phyloP scores from a whole-genome alignment of 2,113 vertebrate genomes.

The Plotosus lineatus region DNA sequence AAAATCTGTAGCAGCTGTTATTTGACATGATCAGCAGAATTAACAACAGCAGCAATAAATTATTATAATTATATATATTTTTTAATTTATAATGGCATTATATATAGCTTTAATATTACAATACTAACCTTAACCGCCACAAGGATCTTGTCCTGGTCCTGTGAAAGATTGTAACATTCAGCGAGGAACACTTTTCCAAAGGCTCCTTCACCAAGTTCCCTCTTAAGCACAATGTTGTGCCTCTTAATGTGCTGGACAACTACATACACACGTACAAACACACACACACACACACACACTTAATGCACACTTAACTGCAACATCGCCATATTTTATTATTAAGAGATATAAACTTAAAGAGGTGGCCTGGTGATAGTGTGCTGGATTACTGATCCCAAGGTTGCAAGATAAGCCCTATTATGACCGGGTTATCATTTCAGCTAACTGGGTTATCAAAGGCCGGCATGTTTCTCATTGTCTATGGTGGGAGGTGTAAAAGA shows the following conservation, averaged over 20 bases:
- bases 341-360: background rate
- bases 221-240: slow-evolving; percentile 96
- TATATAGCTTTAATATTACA: slow-evolving; percentile 13
- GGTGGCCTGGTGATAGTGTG: too few species aligned
- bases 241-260: slow-evolving; percentile 98
- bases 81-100: background rate
- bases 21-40: background rate
- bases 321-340: background rate
- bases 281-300: slow-evolving; percentile 40
- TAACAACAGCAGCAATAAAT: background rate
- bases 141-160: slow-evolving; percentile 94
- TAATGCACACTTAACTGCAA: background rate
- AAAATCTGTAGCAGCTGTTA: background rate
- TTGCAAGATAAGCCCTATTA: too few species aligned
- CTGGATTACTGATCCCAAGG: too few species aligned
- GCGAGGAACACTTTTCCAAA: slow-evolving; percentile 98
- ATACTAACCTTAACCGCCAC: slow-evolving; percentile 95
- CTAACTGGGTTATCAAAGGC: too few species aligned
- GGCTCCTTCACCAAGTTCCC: slow-evolving; percentile 96
- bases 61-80: too few species aligned
- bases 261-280: slow-evolving; percentile 61
- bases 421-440: too few species aligned
- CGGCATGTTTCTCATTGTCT: too few species aligned
- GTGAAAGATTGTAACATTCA: slow-evolving; percentile 94
- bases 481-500: too few species aligned